Evolutionary conservation across 2,888 invertebrate genomes (phyloP).

Genomic region (Drosophila acutilabella): DNA sequence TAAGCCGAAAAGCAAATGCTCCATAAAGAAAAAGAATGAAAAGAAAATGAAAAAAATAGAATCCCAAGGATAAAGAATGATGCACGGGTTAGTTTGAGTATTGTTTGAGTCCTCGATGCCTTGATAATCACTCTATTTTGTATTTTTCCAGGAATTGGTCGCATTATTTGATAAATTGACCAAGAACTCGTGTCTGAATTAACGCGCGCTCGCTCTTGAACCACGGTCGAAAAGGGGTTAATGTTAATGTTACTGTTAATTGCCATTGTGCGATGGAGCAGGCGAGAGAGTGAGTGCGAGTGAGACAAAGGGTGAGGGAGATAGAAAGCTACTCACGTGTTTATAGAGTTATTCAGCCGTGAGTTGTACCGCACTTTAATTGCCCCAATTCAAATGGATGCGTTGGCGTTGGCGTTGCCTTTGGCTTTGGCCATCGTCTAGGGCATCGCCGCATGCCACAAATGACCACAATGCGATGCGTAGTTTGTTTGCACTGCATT

Average conservation of each 20-base stretch:
- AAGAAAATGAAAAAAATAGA: not conserved
- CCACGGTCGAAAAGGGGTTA: conserved; percentile 66
- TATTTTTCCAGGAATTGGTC: conserved; percentile 69
- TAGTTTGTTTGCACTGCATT: conserved; percentile 73
- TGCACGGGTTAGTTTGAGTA: conserved; percentile 2
- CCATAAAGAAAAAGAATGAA: not conserved
- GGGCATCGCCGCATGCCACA: conserved; percentile 53
- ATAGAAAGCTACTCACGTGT: conserved; percentile 63
- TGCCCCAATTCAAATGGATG: conserved; percentile 77
- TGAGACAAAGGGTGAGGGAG: conserved; percentile 10
- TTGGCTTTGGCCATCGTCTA: conserved; percentile 1
- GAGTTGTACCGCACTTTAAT: conserved; percentile 74
- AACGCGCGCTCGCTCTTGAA: conserved; percentile 71
- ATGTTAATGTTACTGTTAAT: conserved; percentile 73
- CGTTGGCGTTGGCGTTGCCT: conserved; percentile 50
- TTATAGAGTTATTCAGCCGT: conserved; percentile 64
- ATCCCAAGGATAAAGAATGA: conserved; percentile 16
- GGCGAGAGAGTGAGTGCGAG: not conserved
- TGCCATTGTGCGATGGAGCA: conserved; percentile 51
- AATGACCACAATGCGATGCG: conserved; percentile 57
- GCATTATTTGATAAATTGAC: conserved; percentile 77
- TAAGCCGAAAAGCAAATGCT: conserved; percentile 21
- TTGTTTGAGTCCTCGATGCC: conserved; percentile 20
- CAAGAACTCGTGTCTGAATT: conserved; percentile 77
- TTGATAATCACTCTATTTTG: conserved; percentile 70